Percentiles rank a stretch among this genome's conserved stretches.
Evolutionary conservation across 2,113 vertebrate species (phyloP).

Genomic region (Brachyistius frenatus): DNA sequence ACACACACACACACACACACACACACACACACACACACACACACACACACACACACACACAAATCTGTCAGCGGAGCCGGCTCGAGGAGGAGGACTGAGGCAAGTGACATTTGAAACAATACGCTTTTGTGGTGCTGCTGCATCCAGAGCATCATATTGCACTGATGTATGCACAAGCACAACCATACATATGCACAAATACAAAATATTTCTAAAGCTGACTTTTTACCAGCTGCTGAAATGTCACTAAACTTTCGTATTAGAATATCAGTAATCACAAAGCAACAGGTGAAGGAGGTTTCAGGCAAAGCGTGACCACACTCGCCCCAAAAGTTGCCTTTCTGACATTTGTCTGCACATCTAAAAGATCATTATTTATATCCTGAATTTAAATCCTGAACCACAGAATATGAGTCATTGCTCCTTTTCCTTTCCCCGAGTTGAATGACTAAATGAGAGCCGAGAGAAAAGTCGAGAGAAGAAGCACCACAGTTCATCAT

Average conservation of each 20-base stretch:
- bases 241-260: conserved; percentile 46
- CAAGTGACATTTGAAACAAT: conserved; percentile 77
- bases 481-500: no score
- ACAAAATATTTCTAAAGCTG: conserved; percentile 17
- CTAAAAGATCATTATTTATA: conserved; percentile 1
- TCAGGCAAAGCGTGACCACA: background rate
- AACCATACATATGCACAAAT: conserved; percentile 9
- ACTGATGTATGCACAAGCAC: conserved; percentile 40
- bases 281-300: conserved; percentile 55
- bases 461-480: no score
- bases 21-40: background rate
- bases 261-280: conserved; percentile 39
- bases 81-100: conserved; percentile 52
- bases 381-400: background rate
- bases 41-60: background rate
- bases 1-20: background rate
- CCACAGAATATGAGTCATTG: background rate
- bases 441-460: background rate
- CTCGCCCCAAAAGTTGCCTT: background rate
- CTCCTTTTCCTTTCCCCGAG: background rate
- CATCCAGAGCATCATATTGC: conserved; percentile 54
- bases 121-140: conserved; percentile 62
- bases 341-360: conserved; percentile 11
- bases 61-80: conserved; percentile 9
- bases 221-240: conserved; percentile 55